These are phyloP conservation scores for Meteorus sp. DNA, from an alignment of 1,140 invertebrate species.

Conservation along the genomic window DNA sequence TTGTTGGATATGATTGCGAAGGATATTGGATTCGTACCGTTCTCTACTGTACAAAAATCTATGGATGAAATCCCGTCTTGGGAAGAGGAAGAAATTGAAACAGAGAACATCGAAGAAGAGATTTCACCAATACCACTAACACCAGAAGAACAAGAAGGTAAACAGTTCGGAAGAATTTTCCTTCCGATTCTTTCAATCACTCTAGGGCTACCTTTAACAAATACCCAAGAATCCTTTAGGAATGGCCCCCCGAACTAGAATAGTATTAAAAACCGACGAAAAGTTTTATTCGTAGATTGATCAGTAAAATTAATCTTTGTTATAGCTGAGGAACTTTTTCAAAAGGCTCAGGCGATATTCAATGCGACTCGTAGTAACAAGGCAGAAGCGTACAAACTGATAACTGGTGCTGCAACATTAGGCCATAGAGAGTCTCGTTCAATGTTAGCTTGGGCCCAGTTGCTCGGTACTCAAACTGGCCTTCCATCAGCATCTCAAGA, in stretches of 20 bases:
- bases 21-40: slow-evolving; percentile 9
- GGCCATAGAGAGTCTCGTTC: slow-evolving; percentile 81
- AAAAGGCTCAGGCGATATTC: slow-evolving; percentile 66
- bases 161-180: no score
- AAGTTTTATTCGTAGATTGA: no score
- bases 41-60: neutral
- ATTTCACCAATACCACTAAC: slow-evolving; percentile 60
- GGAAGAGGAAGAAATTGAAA: slow-evolving; percentile 49
- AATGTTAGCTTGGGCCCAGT: slow-evolving; percentile 80
- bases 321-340: slow-evolving; percentile 69
- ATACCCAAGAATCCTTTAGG: no score
- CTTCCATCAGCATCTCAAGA: slow-evolving; percentile 67
- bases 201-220: no score
- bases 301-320: slow-evolving; percentile 21
- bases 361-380: slow-evolving; percentile 70
- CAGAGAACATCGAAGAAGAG: slow-evolving; percentile 55
- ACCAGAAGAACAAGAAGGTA: slow-evolving; percentile 65
- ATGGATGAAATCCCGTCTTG: slow-evolving; percentile 9
- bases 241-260: no score
- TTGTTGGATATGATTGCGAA: slow-evolving; percentile 20
- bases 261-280: no score
- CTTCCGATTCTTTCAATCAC: no score
- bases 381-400: slow-evolving; percentile 66
- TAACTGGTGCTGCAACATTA: slow-evolving; percentile 74
- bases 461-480: slow-evolving; percentile 75